phyloP scores from a whole-genome alignment of 1,140 invertebrate genomes.

The Asobara japonica region DNA sequence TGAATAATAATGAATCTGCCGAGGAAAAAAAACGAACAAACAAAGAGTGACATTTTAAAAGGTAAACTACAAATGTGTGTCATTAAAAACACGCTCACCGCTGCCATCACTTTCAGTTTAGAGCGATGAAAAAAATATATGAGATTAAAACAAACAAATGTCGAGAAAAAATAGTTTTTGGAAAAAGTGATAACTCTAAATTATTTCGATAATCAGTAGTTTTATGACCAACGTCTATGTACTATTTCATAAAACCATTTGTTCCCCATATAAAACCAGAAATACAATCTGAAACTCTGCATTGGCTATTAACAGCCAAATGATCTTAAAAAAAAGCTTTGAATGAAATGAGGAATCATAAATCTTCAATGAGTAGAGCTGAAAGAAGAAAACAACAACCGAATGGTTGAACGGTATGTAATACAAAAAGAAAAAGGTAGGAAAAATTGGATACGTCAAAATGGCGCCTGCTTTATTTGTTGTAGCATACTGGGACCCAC shows the following conservation, averaged over 20 bases:
- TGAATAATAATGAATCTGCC: background rate
- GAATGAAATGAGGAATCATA: background rate
- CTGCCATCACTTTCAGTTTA: constrained; percentile 44
- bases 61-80: constrained; percentile 34
- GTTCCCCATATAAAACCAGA: too few relatives aligned
- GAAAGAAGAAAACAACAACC: constrained; percentile 3
- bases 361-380: constrained; percentile 10
- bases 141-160: constrained; percentile 1
- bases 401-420: constrained; percentile 8
- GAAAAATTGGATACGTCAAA: constrained; percentile 15
- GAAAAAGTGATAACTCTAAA: background rate
- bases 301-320: too few relatives aligned
- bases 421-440: constrained; percentile 23
- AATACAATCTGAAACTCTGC: too few relatives aligned
- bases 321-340: background rate
- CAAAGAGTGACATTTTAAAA: constrained; percentile 1
- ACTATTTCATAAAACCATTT: too few relatives aligned
- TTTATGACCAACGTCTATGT: too few relatives aligned
- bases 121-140: constrained; percentile 30
- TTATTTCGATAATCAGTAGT: background rate
- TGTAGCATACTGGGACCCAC: constrained; percentile 51
- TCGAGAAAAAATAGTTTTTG: constrained; percentile 10
- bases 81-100: constrained; percentile 37
- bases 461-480: constrained; percentile 42
- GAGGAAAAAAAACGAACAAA: background rate